Evolutionary conservation across 2,797 vertebrate genomes (phyloP), one percentile per base, ranked within the genome.

Genomic region (Agapornis canus): DNA sequence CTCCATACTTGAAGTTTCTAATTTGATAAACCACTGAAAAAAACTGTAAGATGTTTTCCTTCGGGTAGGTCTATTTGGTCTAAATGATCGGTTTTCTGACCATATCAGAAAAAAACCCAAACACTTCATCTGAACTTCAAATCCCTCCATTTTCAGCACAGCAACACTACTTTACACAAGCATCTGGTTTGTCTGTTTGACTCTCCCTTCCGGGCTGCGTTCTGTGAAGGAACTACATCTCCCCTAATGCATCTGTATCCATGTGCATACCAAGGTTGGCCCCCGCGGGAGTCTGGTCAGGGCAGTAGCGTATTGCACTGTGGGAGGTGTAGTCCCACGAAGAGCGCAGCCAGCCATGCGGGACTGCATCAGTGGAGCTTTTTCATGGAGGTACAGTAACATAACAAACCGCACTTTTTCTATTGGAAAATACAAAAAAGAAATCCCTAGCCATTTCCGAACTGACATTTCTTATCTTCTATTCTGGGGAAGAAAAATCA

Each of bases 141-240:
- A 42, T 20, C 23, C 52, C 5, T 0, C 5, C 0, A 0, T 10
- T 63, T 66, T 26, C 27, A 32, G 47, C 5, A 11, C 31, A 70
- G 66, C 71, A 69, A 49, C 10, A 1, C 51, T 23, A 22, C 59
- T 47, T 40, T 22, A 5, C 43, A 23, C 3, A 13, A 51, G 35
- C 35, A 23, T 29, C 52, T 31, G 45, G 0, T 29, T 19, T 23
- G 23, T 8, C 54, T 12, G 43, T 26, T 8, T 1, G 9, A 42
- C 18, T 5, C 17, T 17, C 4, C 31, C 61, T n/a, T 1, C 18
- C 6, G 2, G 69, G 32, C n/a, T 1, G 2, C 3, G 3, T 0
- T 65, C 16, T 35, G 35, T 26, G 3, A 16, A 6, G n/a, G n/a
- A 27, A 31, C 25, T 19, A 12, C 69, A 72, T 51, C 49, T 79